Conservation (phyloP, 2,113 vertebrate species). For the Corvus moneduloides region DNA sequence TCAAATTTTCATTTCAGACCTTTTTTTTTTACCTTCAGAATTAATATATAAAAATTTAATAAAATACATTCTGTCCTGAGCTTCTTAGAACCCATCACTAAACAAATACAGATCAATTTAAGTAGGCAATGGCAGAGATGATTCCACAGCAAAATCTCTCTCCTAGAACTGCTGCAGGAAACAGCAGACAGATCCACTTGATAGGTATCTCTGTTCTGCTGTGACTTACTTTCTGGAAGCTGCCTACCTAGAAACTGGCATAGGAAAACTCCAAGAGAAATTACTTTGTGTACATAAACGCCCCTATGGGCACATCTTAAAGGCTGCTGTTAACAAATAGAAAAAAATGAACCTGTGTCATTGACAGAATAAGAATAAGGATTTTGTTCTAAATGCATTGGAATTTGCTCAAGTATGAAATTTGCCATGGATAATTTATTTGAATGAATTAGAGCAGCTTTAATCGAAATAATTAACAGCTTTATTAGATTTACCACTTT, state of each 20-base stretch:
- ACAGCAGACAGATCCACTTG: neutral
- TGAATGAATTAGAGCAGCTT: neutral
- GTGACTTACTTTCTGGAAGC: neutral
- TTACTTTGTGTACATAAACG: neutral
- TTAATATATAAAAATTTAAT: neutral
- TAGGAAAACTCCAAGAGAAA: neutral
- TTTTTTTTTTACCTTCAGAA: neutral
- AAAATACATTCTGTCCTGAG: neutral
- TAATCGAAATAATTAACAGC: neutral
- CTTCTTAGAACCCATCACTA: neutral
- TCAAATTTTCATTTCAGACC: neutral
- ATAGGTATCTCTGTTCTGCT: neutral
- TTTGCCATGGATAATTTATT: neutral
- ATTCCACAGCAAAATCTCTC: neutral
- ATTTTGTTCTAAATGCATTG: neutral
- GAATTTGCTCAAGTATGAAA: neutral
- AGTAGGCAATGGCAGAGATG: neutral
- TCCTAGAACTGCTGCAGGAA: neutral
- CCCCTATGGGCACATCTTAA: neutral
- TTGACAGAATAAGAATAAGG: neutral
- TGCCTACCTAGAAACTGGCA: neutral
- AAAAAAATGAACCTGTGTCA: neutral
- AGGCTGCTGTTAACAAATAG: neutral
- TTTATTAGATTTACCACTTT: slow-evolving; percentile 85
- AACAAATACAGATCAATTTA: neutral